phyloP scores from a whole-genome alignment of 1,140 invertebrate genomes.

The Tetragonula clypearis region DNA sequence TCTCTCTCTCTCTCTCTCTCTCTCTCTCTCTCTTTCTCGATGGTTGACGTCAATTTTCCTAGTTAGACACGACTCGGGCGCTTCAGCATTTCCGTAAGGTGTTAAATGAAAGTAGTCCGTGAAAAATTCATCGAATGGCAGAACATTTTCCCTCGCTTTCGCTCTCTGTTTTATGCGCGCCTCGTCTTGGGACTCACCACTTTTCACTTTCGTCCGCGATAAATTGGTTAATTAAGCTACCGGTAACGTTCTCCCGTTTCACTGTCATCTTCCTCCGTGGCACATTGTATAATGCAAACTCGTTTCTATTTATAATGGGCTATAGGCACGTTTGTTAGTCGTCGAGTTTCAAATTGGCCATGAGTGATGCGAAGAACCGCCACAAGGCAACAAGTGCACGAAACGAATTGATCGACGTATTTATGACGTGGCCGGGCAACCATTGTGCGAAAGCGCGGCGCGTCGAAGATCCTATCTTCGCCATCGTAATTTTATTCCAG shows the following conservation, averaged over 20 bases:
- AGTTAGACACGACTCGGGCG: background rate
- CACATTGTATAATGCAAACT: background rate
- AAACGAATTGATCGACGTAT: constrained; percentile 13
- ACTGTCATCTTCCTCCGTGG: background rate
- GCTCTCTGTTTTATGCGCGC: background rate
- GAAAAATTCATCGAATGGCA: constrained; percentile 25
- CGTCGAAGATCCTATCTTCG: background rate
- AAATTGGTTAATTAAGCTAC: constrained; percentile 13
- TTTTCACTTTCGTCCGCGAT: background rate
- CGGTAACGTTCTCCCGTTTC: background rate
- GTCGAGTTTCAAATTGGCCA: background rate
- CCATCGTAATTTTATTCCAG: constrained; percentile 14
- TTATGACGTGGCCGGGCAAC: background rate
- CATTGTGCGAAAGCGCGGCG: background rate
- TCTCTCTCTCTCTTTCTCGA: background rate
- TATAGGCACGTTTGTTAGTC: background rate
- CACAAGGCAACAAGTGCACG: constrained; percentile 3
- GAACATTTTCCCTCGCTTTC: background rate
- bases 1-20: constrained; percentile 1
- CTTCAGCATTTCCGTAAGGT: constrained; percentile 19
- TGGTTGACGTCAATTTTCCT: constrained; percentile 19
- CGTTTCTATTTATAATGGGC: constrained; percentile 2
- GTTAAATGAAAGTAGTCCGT: constrained; percentile 14
- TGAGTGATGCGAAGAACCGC: background rate
- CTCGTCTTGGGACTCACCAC: background rate